These are phyloP conservation scores for Ursus arctos DNA, from an alignment of 2,113 vertebrate genomes.

Conservation along the genomic window DNA sequence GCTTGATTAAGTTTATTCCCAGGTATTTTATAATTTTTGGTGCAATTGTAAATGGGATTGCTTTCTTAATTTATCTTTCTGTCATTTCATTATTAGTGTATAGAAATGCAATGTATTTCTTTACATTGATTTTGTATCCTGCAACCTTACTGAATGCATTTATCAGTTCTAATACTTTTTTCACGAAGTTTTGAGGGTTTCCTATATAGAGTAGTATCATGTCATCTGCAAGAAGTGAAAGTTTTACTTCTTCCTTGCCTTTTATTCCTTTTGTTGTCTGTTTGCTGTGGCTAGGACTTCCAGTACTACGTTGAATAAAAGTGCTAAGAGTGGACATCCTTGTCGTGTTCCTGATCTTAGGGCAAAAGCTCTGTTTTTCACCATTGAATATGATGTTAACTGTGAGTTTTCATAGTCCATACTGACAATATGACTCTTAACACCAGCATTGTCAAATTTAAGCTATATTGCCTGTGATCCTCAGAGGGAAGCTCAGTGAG, in stretches of 20 bases:
- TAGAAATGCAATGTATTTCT: not conserved
- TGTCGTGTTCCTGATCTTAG: not conserved
- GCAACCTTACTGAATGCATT: not conserved
- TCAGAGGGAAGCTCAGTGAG: not conserved
- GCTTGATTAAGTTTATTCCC: not conserved
- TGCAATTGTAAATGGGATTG: not conserved
- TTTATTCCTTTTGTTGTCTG: not conserved
- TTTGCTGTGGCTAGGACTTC: not conserved
- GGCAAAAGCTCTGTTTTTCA: not conserved
- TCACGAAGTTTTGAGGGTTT: not conserved
- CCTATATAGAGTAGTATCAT: not conserved
- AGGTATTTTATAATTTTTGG: not conserved
- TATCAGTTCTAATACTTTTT: not conserved
- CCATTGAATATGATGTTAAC: not conserved
- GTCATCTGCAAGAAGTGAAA: not conserved
- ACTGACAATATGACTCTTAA: not conserved
- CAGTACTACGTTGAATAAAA: not conserved
- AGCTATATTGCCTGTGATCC: not conserved
- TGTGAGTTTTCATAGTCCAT: not conserved
- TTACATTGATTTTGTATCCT: not conserved
- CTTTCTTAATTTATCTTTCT: not conserved
- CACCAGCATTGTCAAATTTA: not conserved
- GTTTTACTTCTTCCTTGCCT: not conserved
- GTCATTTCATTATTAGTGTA: not conserved
- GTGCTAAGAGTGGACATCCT: not conserved